Evolutionary conservation across 2,888 invertebrate genomes (phyloP).

Genomic region (Tachystola acroxantha): DNA sequence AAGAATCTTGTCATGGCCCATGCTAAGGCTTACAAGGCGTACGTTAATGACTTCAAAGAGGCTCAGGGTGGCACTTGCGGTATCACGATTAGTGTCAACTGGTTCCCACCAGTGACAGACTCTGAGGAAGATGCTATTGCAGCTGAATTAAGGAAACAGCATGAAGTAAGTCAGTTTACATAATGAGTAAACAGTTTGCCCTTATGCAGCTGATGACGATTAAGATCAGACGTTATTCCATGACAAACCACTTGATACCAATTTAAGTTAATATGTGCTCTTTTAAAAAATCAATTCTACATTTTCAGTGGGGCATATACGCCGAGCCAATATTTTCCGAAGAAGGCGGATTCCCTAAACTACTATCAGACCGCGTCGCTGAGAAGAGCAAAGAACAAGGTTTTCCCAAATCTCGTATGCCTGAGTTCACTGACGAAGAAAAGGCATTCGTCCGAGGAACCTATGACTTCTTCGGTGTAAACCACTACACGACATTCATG

Average conservation of each 20-base stretch:
- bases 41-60: conserved; percentile 39
- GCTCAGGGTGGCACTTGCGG: conserved; percentile 30
- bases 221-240: too few relatives aligned
- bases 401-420: conserved; percentile 33
- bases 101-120: conserved; percentile 40
- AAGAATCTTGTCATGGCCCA: conserved; percentile 73
- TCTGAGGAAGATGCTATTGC: conserved; percentile 41
- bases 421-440: conserved; percentile 36
- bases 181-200: too few relatives aligned
- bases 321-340: conserved; percentile 61
- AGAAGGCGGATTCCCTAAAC: conserved; percentile 65
- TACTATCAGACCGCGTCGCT: conserved; percentile 56
- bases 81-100: conserved; percentile 31
- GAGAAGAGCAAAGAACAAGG: conserved; percentile 38
- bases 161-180: conserved; percentile 26
- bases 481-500: conserved; percentile 10
- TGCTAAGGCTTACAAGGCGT: conserved; percentile 52
- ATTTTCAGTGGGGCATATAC: conserved; percentile 55
- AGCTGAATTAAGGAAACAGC: conserved; percentile 33
- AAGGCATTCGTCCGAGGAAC: conserved; percentile 35
- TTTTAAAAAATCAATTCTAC: too few relatives aligned
- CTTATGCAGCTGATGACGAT: too few relatives aligned
- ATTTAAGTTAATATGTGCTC: too few relatives aligned
- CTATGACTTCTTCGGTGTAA: conserved; percentile 37
- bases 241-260: too few relatives aligned